These are phyloP conservation scores for Gisinianus flammeolus DNA, from an alignment of 2,888 invertebrate genomes.

Conservation along the genomic window DNA sequence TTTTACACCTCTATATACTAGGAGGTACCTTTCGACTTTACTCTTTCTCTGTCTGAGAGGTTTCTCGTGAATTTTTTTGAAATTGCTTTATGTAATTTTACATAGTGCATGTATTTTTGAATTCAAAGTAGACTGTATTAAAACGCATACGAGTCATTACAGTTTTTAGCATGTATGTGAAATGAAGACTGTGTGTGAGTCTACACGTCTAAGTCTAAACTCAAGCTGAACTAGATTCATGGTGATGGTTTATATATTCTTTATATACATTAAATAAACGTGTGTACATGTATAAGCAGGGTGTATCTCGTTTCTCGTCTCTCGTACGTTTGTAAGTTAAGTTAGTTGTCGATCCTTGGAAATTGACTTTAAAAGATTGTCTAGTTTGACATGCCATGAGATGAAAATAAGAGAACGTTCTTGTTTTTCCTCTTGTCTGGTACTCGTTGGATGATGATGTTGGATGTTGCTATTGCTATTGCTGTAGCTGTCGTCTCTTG, in stretches of 20 bases:
- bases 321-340: too few species aligned
- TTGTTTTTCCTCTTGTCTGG: neutral
- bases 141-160: too few species aligned
- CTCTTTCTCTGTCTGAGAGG: constrained; percentile 2
- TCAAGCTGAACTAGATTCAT: too few species aligned
- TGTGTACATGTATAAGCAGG: too few species aligned
- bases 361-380: neutral
- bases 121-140: too few species aligned
- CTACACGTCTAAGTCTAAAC: too few species aligned
- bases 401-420: neutral
- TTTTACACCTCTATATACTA: constrained; percentile 23
- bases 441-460: neutral
- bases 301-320: too few species aligned
- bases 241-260: too few species aligned
- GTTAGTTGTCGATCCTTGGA: neutral
- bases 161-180: too few species aligned
- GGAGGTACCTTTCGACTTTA: neutral
- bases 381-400: constrained; percentile 13
- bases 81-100: neutral
- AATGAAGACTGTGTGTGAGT: too few species aligned
- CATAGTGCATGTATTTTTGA: constrained; percentile 2
- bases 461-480: too few species aligned
- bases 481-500: constrained; percentile 8
- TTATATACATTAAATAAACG: too few species aligned
- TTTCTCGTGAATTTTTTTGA: neutral